phyloP scores from a whole-genome alignment of 2,888 invertebrate genomes.

The Drosophila yooni region DNA sequence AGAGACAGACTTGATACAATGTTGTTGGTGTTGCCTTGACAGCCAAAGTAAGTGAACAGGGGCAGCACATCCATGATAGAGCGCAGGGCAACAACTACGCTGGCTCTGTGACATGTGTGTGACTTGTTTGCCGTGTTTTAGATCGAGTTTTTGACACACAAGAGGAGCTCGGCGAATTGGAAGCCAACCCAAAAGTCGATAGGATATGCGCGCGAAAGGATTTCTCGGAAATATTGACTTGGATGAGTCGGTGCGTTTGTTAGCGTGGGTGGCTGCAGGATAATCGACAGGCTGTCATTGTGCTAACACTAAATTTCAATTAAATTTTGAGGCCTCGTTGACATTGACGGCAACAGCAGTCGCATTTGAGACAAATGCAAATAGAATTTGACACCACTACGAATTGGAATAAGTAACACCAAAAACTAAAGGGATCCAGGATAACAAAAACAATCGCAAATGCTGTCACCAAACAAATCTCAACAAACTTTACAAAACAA shows the following conservation, averaged over 20 bases:
- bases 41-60: conserved; percentile 38
- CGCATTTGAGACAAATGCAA: conserved; percentile 48
- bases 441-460: conserved; percentile 64
- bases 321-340: conserved; percentile 71
- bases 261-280: conserved; percentile 37
- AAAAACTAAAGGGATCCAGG: conserved; percentile 28
- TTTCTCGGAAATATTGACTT: conserved; percentile 60
- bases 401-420: conserved; percentile 23
- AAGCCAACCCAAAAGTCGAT: conserved; percentile 65
- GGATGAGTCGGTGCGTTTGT: conserved; percentile 10
- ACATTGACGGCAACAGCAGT: conserved; percentile 56
- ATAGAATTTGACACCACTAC: conserved; percentile 35
- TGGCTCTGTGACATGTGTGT: conserved; percentile 75
- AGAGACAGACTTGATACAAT: conserved; percentile 12
- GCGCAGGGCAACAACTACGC: conserved; percentile 57
- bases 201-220: conserved; percentile 70
- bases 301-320: conserved; percentile 80
- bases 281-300: conserved; percentile 74
- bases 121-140: conserved; percentile 68
- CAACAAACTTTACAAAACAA: conserved; percentile 71
- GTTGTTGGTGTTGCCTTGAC: conserved; percentile 58
- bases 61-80: conserved; percentile 27
- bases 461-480: conserved; percentile 73
- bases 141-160: conserved; percentile 64
- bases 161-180: conserved; percentile 67